Percentiles rank a stretch among this genome's conserved stretches.
Conservation (phyloP, 2,113 vertebrate genomes). For the Pogona vitticeps region DNA sequence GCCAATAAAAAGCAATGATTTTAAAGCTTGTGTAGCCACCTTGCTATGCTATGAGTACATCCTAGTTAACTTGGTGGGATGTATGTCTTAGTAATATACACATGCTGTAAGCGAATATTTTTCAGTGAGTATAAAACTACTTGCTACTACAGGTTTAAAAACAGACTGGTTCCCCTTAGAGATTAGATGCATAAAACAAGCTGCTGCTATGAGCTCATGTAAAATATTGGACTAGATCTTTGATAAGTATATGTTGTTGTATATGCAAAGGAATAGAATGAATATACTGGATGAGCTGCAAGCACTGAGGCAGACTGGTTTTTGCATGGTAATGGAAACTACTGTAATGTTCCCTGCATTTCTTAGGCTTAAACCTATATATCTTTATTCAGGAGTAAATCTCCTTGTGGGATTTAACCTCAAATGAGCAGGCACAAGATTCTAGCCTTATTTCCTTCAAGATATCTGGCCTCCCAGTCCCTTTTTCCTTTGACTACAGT, state of each 20-base stretch:
- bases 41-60: background rate
- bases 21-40: background rate
- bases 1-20: background rate
- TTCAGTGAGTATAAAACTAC: background rate
- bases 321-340: background rate
- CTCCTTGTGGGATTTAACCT: background rate
- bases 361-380: background rate
- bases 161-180: background rate
- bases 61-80: background rate
- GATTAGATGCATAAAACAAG: background rate
- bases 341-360: background rate
- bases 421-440: background rate
- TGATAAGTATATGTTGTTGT: background rate
- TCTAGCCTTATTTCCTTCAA: background rate
- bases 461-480: background rate
- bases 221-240: background rate
- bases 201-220: background rate
- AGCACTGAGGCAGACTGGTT: background rate
- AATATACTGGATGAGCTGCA: background rate
- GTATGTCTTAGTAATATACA: background rate
- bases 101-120: background rate
- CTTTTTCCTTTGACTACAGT: background rate
- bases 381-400: slow-evolving; percentile 2
- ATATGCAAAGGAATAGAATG: background rate
- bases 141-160: background rate